phyloP scores from a whole-genome alignment of 2,888 invertebrate genomes.

The Eurytoma californica region DNA sequence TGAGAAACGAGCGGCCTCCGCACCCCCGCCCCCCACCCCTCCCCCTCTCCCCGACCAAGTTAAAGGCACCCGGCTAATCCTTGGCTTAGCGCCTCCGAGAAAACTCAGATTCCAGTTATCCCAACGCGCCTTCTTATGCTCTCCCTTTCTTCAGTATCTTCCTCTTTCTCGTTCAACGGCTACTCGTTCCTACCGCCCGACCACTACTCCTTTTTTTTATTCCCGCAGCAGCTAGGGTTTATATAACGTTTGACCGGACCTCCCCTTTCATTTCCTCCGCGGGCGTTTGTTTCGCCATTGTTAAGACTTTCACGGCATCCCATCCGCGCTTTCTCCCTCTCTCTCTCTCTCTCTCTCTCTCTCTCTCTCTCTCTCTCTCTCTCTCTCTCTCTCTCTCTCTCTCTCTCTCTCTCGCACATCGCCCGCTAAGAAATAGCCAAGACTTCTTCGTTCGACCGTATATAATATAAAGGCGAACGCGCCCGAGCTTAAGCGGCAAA shows the following conservation, averaged over 20 bases:
- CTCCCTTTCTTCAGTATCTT: conserved; percentile 61
- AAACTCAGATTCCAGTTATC: conserved; percentile 71
- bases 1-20: conserved; percentile 70
- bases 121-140: conserved; percentile 40
- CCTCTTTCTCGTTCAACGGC: conserved; percentile 39
- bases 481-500: conserved; percentile 71
- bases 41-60: too few species aligned
- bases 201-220: not conserved
- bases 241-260: not conserved
- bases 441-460: not conserved
- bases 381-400: too few species aligned
- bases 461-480: conserved; percentile 54
- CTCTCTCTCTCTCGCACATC: too few species aligned
- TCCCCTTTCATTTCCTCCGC: conserved; percentile 11
- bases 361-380: too few species aligned
- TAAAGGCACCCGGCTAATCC: conserved; percentile 69
- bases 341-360: too few species aligned
- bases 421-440: not conserved
- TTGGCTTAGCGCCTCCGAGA: conserved; percentile 65
- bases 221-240: not conserved
- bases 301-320: not conserved
- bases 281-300: conserved; percentile 10
- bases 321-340: too few species aligned
- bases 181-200: not conserved
- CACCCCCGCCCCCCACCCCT: too few species aligned